Evolutionary conservation across 2,113 vertebrate species (phyloP).

Genomic region (Platichthys stellatus): DNA sequence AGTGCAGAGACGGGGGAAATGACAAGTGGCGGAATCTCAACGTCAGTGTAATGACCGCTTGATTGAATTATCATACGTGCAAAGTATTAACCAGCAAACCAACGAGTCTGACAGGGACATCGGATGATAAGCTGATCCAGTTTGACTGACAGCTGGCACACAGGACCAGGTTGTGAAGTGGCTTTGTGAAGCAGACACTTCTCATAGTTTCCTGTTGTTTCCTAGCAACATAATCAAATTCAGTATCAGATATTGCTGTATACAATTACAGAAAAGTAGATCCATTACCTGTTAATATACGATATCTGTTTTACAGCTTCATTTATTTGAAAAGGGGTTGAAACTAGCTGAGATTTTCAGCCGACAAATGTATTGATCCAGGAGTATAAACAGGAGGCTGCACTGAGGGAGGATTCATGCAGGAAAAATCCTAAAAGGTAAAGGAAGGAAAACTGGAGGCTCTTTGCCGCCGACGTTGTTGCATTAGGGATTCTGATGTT

Average conservation of each 20-base stretch:
- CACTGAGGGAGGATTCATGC: not conserved
- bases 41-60: not conserved
- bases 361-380: not conserved
- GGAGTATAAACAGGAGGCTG: not conserved
- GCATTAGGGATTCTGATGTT: slow-evolving; percentile 6
- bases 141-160: slow-evolving; percentile 29
- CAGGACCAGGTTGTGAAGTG: slow-evolving; percentile 9
- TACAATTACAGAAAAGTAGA: slow-evolving; percentile 13
- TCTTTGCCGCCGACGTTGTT: not conserved
- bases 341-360: not conserved
- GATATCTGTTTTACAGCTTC: not conserved
- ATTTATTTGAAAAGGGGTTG: not conserved
- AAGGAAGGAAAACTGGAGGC: not conserved
- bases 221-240: slow-evolving; percentile 56
- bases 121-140: slow-evolving; percentile 3
- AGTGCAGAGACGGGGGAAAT: not conserved
- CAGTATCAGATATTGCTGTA: slow-evolving; percentile 1
- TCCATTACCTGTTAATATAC: not conserved
- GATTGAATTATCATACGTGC: slow-evolving; percentile 7
- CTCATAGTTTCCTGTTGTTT: slow-evolving; percentile 34
- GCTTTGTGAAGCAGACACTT: slow-evolving; percentile 34
- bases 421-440: not conserved
- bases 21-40: not conserved
- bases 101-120: slow-evolving; percentile 12
- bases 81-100: slow-evolving; percentile 3